Percentiles rank a stretch among this genome's conserved stretches.
These are phyloP conservation scores for Sialia sialis DNA, from an alignment of 2,113 vertebrate genomes.

Conservation along the genomic window DNA sequence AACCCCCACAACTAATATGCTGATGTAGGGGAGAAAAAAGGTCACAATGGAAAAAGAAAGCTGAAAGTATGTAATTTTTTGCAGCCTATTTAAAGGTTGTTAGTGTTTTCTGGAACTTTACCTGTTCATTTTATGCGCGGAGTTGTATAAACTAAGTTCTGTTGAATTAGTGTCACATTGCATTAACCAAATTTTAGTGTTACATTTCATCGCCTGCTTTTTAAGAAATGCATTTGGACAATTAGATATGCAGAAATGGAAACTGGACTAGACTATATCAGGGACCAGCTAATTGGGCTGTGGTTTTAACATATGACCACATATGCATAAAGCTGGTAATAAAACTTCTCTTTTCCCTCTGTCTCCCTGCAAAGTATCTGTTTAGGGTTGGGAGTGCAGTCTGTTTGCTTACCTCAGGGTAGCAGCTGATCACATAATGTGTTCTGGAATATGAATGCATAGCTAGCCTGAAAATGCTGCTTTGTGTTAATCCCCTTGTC, in stretches of 20 bases:
- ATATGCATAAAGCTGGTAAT: background rate
- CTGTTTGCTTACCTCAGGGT: background rate
- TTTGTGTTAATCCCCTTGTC: background rate
- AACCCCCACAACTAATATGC: background rate
- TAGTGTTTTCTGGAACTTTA: background rate
- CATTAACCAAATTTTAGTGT: background rate
- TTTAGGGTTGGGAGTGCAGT: background rate
- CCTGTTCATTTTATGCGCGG: background rate
- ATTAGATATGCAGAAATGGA: background rate
- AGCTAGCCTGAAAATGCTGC: background rate
- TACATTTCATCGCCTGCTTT: background rate
- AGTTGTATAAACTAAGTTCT: background rate
- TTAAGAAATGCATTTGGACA: background rate
- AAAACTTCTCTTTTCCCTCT: background rate
- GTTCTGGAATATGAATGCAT: background rate
- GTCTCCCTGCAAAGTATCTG: background rate
- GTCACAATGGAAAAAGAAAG: background rate
- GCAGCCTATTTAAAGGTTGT: background rate
- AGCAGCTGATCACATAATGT: background rate
- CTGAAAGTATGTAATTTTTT: background rate
- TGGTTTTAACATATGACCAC: background rate
- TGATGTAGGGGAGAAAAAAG: background rate
- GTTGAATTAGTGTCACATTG: background rate
- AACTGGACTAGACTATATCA: background rate
- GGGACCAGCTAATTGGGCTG: background rate